Evolutionary conservation across 2,113 vertebrate species (phyloP), one percentile per base, ranked within the genome.

Genomic region (Fregata magnificens): DNA sequence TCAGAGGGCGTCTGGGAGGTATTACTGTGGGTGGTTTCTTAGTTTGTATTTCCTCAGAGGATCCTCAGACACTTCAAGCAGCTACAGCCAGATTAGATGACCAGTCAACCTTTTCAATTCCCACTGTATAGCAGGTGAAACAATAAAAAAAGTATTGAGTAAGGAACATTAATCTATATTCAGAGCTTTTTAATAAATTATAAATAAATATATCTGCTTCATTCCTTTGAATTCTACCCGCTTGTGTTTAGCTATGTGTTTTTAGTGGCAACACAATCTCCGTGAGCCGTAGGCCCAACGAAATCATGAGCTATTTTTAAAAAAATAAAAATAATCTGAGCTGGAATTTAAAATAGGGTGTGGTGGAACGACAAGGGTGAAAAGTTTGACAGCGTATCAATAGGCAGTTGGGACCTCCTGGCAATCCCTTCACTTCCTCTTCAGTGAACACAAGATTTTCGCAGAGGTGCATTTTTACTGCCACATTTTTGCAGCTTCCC

Each of bases 121-220:
- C 82, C 91, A 85, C 79, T 92, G 40, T 84, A 93, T 7, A 91
- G 83, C 98, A 98, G 97, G 98, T 98, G 97, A 98, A 98, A 97
- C 94, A 98, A 97, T 97, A 96, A 94, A 93, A 97, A 90, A 91
- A 44, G 59, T 92, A 96, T 86, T 13, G 11, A 95, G 71, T 92
- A 88, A 97, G 95, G 52, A 92, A 95, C 84, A 59, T 80, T 82
- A 96, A 95, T 97, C 95, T 92, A 74, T 81, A 87, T 89, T 96
- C 72, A 93, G 94, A 96, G 86, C 52, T 94, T 94, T 97, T 97
- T 97, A 97, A 98, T 96, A 95, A 61, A 97, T 92, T 53, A 91
- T 88, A 97, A 97, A 96, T 90, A 98, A 98, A 98, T 93, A 97
- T 59, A 96, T 90, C 80, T 93, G 72, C 87, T 72, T 61, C 9